Conservation (phyloP, 2,113 vertebrate genomes). For the western clawed frog (Xenopus tropicalis) region DNA sequence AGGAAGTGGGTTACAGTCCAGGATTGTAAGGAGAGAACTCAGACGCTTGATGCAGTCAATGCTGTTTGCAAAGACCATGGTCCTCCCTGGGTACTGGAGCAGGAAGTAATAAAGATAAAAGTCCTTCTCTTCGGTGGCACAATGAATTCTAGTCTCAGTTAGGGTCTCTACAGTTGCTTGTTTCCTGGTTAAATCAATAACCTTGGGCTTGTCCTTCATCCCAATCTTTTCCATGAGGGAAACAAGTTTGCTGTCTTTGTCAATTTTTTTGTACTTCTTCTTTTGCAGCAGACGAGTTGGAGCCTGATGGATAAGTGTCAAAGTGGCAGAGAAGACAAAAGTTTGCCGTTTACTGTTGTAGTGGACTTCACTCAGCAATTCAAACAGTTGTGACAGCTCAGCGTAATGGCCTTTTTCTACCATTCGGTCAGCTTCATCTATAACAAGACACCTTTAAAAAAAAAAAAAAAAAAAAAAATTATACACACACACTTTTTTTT, state of each 20-base stretch:
- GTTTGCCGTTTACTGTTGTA: constrained; percentile 85
- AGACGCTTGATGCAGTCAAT: constrained; percentile 95
- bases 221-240: constrained; percentile 87
- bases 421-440: constrained; percentile 97
- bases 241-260: constrained; percentile 79
- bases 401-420: constrained; percentile 92
- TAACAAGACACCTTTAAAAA: constrained; percentile 82
- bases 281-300: constrained; percentile 82
- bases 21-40: constrained; percentile 80
- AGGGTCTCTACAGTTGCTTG: constrained; percentile 90
- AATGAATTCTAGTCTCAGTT: constrained; percentile 87
- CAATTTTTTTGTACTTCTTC: constrained; percentile 73
- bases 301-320: constrained; percentile 81
- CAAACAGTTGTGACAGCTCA: constrained; percentile 87
- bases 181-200: constrained; percentile 90
- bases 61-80: constrained; percentile 96
- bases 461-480: not conserved
- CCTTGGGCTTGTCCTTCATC: constrained; percentile 85
- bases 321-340: constrained; percentile 93
- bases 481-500: too few species aligned
- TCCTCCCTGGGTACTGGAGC: constrained; percentile 87
- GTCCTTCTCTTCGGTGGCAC: constrained; percentile 87
- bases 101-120: constrained; percentile 93
- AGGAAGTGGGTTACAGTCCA: constrained; percentile 78
- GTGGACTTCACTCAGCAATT: constrained; percentile 82